Evolutionary conservation across 1,140 invertebrate genomes (phyloP), one percentile per base, ranked within the genome.

Genomic region (Aradophagus sp.): DNA sequence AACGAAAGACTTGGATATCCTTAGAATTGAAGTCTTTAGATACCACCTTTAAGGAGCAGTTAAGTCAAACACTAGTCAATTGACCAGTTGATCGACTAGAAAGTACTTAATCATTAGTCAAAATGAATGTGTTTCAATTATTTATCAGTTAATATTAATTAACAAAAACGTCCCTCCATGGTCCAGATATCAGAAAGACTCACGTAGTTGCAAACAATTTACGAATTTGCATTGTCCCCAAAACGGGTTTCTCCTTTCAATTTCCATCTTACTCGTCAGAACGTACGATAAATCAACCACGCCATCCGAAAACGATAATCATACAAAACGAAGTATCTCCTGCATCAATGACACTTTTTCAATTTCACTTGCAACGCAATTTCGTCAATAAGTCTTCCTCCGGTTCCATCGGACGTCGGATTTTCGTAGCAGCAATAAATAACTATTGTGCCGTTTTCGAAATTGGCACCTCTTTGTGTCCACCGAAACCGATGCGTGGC

Each of bases 281-380:
- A 61, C 44, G 42, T 20, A 61, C 23, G 45, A 61, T 59, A 48
- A 59, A 59, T 59, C 53, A 58, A 38, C 32, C 41, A 32, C 38
- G 11, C 23, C 53, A 29, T 36, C 32, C 23, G 19, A 48, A 32
- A 42, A 41, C 13, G 35, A 61, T 61, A 61, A 61, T 61, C 48
- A 50, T 45, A 41, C 34, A 42, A 47, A 58, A 39, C 23, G 44
- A 61, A 61, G 50, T 61, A 61, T 61, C 56, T 61, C 58, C 47
- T 38, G 38, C 47, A 62, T 44, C 38, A 38, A 44, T 31, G 58
- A 62, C 58, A 52, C 58, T n/a, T 62, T 50, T 61, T 62, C 58
- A 63, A 53, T 63, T 63, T 63, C 59, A 53, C 59, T 63, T 63
- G 45, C 59, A 45, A 47, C 48, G 41, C 48, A 53, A 63, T 63